Evolutionary conservation across 2,888 invertebrate species (phyloP), one percentile per base, ranked within the genome.

Genomic region (Deroplatys truncata): DNA sequence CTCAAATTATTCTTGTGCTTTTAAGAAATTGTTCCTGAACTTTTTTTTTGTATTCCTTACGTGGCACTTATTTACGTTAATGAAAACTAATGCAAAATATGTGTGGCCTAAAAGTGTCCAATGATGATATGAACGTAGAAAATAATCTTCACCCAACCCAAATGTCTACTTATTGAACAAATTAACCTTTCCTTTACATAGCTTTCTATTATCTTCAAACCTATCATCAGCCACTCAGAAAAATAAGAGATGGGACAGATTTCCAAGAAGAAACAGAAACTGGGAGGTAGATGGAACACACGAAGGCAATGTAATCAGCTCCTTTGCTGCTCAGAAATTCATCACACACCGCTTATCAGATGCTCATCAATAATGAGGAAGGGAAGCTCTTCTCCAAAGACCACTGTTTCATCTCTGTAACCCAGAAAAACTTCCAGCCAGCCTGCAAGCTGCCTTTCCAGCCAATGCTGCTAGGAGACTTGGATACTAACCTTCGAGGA

Each of bases 401-500:
- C 56, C 56, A 72, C 29, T 82, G 29, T 72, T 25, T 86, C 82
- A 83, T 84, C 56, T 90, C 90, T 90, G 90, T 89, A 92, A 93
- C 93, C 93, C 93, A 93, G 92, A 93, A 93, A 93, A 90, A 83
- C 89, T 89, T 89, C 90, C 90, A 88, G 89, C 89, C 91, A 90
- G 90, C 90, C 83, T 83, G 83, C 83, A 87, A 87, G 83, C 83
- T 87, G 87, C 87, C 72, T 28, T 43, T 83, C 83, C 87, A 35
- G 87, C 87, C 87, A 87, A 82, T 89, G 93, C 92, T 93, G 93
- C 93, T 94, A 93, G 93, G 93, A 93, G 94, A 95, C 94, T 94
- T 94, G 95, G 94, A 96, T 96, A 96, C 96, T 96, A 96, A 97
- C 97, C 97, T 97, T 98, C 95, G 96, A 95, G 93, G 96, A 95